phyloP scores from a whole-genome alignment of 2,888 invertebrate species.

The Athetis lepigone region DNA sequence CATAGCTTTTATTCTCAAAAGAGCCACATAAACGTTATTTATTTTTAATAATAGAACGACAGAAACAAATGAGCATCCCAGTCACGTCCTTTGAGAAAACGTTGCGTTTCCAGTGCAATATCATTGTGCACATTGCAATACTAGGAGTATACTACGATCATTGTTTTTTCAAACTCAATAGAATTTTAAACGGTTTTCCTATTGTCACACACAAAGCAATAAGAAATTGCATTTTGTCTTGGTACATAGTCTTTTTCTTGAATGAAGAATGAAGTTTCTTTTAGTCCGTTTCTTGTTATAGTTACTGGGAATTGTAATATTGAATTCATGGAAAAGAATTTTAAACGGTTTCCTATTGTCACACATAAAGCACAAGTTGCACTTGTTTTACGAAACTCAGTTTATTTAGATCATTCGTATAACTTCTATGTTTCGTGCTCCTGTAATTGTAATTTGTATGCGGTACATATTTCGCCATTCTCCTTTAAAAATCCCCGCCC shows the following conservation, averaged over 20 bases:
- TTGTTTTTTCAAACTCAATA: constrained; percentile 30
- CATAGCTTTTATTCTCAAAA: background rate
- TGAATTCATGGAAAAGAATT: too few relatives aligned
- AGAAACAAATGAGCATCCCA: constrained; percentile 10
- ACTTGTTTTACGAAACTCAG: too few relatives aligned
- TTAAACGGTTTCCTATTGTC: too few relatives aligned
- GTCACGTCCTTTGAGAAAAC: constrained; percentile 22
- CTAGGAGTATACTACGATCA: constrained; percentile 18
- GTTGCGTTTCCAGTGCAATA: constrained; percentile 1
- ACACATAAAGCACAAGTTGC: too few relatives aligned
- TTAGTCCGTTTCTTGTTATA: background rate
- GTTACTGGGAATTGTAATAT: too few relatives aligned
- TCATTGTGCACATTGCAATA: constrained; percentile 13
- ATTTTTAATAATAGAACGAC: constrained; percentile 14
- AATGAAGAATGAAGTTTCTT: background rate
- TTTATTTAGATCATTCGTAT: too few relatives aligned
- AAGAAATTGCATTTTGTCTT: background rate
- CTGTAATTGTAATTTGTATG: too few relatives aligned
- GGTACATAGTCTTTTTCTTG: constrained; percentile 4
- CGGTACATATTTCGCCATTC: too few relatives aligned
- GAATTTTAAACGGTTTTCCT: constrained; percentile 36
- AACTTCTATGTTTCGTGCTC: too few relatives aligned
- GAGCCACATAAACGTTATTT: background rate
- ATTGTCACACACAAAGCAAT: constrained; percentile 3
- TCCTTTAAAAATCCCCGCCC: too few relatives aligned